Evolutionary conservation across 2,888 invertebrate species (phyloP).

Genomic region (Plebejus anna): DNA sequence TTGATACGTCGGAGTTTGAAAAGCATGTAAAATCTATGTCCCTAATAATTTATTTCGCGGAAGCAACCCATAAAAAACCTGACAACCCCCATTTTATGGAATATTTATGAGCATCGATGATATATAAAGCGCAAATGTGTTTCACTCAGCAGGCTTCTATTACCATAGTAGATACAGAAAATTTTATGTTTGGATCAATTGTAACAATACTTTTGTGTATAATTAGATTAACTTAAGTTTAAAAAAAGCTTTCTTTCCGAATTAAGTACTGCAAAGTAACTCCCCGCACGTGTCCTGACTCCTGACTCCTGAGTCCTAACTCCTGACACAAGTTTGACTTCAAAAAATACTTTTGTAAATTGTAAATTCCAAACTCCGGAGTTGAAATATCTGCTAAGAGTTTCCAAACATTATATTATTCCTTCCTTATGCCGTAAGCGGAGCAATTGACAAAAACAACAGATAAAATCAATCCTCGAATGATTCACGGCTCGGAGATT

Average conservation of each 20-base stretch:
- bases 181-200: too few relatives aligned
- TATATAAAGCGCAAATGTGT: slow-evolving; percentile 2
- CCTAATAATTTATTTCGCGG: slow-evolving; percentile 10
- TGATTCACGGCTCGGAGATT: slow-evolving; percentile 5
- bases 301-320: too few relatives aligned
- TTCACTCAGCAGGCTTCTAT: not conserved
- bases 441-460: slow-evolving; percentile 11
- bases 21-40: slow-evolving; percentile 4
- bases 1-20: not conserved
- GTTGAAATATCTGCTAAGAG: not conserved
- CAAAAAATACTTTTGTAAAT: too few relatives aligned
- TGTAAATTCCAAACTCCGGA: not conserved
- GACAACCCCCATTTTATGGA: slow-evolving; percentile 4
- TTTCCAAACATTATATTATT: not conserved
- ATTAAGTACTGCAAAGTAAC: too few relatives aligned
- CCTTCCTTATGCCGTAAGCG: not conserved
- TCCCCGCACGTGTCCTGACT: too few relatives aligned
- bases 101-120: slow-evolving; percentile 17
- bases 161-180: too few relatives aligned
- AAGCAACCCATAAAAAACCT: slow-evolving; percentile 18
- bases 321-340: too few relatives aligned
- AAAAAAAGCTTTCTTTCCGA: too few relatives aligned
- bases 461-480: slow-evolving; percentile 14
- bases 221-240: too few relatives aligned
- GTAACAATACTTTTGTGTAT: too few relatives aligned